Conservation (phyloP, 2,888 invertebrate genomes). For the Plutella xylostella region DNA sequence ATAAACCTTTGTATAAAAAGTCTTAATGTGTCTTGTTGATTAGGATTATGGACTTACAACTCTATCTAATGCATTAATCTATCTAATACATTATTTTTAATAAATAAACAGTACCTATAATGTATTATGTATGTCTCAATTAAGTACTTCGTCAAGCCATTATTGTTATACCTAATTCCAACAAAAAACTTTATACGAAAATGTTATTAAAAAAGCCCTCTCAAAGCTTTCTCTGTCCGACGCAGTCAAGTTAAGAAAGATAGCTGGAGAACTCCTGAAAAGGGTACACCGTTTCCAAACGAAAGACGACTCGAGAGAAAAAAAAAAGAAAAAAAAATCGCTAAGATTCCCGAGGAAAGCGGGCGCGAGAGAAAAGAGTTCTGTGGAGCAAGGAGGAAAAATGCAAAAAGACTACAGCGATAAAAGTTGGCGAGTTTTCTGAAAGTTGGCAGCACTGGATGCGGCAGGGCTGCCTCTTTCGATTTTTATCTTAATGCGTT, state of each 20-base stretch:
- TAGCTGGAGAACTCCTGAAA: slow-evolving; percentile 64
- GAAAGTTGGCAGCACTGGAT: slow-evolving; percentile 34
- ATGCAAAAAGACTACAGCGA: slow-evolving; percentile 56
- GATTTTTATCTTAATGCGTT: slow-evolving; percentile 17
- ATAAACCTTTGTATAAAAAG: too few species aligned
- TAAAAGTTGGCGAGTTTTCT: slow-evolving; percentile 54
- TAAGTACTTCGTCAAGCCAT: too few species aligned
- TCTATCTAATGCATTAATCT: too few species aligned
- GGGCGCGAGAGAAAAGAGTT: slow-evolving; percentile 29
- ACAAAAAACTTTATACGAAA: too few species aligned
- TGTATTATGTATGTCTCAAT: too few species aligned
- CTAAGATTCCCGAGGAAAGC: slow-evolving; percentile 46
- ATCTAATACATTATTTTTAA: too few species aligned
- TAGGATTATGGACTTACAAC: too few species aligned
- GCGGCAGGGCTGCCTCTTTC: slow-evolving; percentile 34
- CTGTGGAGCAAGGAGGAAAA: slow-evolving; percentile 36
- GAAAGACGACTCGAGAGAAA: not conserved
- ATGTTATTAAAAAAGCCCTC: too few species aligned
- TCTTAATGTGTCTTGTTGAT: too few species aligned
- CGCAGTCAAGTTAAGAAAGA: slow-evolving; percentile 64
- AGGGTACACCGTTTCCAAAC: slow-evolving; percentile 57
- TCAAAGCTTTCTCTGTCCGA: slow-evolving; percentile 32
- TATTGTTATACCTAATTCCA: too few species aligned
- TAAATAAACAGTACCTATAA: too few species aligned
- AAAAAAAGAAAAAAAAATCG: slow-evolving; percentile 33